Evolutionary conservation across 2,113 vertebrate species (phyloP), one percentile per base, ranked within the genome.

Genomic region (Piaya cayana): DNA sequence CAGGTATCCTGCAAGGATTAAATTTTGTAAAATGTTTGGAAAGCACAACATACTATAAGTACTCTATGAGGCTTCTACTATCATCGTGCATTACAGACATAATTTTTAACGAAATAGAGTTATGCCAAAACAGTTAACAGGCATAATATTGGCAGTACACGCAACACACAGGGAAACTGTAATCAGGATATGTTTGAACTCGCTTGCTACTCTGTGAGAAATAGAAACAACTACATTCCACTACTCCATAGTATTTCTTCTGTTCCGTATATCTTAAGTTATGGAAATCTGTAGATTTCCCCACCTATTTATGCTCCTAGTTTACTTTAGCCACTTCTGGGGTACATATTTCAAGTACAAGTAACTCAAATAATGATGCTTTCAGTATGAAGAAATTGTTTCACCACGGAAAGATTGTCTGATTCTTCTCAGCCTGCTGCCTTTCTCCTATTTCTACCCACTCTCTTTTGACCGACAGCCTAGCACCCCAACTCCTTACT

Each of bases 101-200:
- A 83, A 95, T 83, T 95, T 88, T 93, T 80, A 87, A 90, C 75
- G 81, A 93, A 96, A 93, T 18, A 68, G 3, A 93, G 95, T 69
- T 80, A 84, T 84, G 79, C 94, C 86, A 95, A 71, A 89, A 86
- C 67, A 85, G 58, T 86, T 83, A 89, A 82, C 76, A 97, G 92
- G 82, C 89, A 88, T 83, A 97, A 93, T 59, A 95, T 81, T 90
- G 93, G 87, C 94, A 97, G 83, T 72, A 82, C 79, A 52, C 37
- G 37, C 72, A 77, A 68, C 81, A 71, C 53, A 60, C 69, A 86
- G 69, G 80, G 80, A 92, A 95, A 87, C 37, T 70, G 47, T 53
- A 55, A 94, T 56, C 84, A 95, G 79, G 93, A 96, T 96, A 92
- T 79, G 85, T 93, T 93, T 85, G 83, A 95, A 97, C 93, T 93